Conservation (phyloP, 2,797 vertebrate species). For the Halcyon leucocephala region DNA sequence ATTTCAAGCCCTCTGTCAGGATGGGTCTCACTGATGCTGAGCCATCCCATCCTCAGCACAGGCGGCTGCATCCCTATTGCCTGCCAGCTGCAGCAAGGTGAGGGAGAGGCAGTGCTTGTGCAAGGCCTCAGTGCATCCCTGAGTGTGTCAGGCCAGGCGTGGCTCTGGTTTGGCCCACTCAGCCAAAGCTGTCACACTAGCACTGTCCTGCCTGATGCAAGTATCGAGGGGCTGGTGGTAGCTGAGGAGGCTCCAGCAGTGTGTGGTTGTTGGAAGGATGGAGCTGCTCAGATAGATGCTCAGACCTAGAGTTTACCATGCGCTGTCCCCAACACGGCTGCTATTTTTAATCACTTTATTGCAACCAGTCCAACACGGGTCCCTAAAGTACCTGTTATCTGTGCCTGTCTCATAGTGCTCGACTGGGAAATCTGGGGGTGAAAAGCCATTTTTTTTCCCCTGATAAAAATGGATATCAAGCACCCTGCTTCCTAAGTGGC, state of each 20-base stretch:
- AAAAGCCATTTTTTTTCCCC: neutral
- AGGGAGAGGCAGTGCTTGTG: neutral
- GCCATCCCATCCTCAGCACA: neutral
- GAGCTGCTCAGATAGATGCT: neutral
- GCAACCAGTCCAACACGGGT: neutral
- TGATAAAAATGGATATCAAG: neutral
- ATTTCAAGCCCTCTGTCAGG: neutral
- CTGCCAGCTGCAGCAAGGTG: neutral
- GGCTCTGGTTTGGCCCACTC: neutral
- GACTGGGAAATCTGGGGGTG: neutral
- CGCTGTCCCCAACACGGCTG: neutral
- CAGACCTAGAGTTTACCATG: neutral
- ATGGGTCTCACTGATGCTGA: neutral
- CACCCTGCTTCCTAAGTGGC: neutral
- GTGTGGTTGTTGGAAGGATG: neutral
- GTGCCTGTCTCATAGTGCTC: neutral
- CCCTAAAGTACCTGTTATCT: neutral
- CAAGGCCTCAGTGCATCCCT: neutral
- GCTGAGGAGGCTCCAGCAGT: neutral
- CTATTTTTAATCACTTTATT: neutral
- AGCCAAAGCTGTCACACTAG: neutral
- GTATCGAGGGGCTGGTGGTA: rapidly evolving
- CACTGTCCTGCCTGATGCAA: rapidly evolving
- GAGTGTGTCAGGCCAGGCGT: rapidly evolving
- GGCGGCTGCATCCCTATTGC: neutral